These are phyloP conservation scores for Cephalopachus bancanus DNA, from an alignment of 2,797 vertebrate species.

Conservation along the genomic window DNA sequence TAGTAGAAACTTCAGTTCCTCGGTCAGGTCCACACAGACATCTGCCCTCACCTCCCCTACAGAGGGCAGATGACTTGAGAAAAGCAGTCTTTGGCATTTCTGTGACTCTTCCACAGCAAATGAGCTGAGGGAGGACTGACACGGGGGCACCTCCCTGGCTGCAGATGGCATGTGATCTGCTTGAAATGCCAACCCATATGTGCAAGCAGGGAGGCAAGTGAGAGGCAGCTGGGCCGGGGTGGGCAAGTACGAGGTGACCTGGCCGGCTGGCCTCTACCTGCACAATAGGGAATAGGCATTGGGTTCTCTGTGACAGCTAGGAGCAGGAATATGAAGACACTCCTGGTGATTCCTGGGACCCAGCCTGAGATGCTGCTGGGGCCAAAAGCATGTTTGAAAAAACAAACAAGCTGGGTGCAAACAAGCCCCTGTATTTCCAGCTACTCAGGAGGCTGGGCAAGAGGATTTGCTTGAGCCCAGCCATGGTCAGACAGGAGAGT, in stretches of 20 bases:
- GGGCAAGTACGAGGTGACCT: neutral
- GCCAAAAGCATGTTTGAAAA: neutral
- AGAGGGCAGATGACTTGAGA: neutral
- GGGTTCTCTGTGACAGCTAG: neutral
- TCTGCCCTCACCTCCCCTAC: neutral
- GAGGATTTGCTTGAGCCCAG: neutral
- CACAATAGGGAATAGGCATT: neutral
- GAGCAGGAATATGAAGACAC: neutral
- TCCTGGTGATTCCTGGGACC: neutral
- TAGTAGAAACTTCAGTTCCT: neutral
- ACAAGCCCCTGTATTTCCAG: neutral
- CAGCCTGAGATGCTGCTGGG: no score
- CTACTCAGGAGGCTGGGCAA: neutral
- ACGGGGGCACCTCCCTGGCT: constrained; percentile 57
- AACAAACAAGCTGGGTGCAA: neutral
- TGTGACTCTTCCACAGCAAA: constrained; percentile 31
- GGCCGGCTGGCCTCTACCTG: constrained; percentile 36
- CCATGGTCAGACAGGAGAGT: neutral
- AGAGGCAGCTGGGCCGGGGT: neutral
- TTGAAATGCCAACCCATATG: constrained; percentile 42
- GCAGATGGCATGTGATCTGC: constrained; percentile 72
- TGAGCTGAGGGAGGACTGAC: constrained; percentile 65
- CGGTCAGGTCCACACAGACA: neutral
- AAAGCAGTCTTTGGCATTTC: constrained; percentile 20
- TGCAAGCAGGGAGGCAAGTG: neutral